Evolutionary conservation across 2,888 invertebrate genomes (phyloP), one percentile per base, ranked within the genome.

Genomic region (Caenorhabditis drosophilae): DNA sequence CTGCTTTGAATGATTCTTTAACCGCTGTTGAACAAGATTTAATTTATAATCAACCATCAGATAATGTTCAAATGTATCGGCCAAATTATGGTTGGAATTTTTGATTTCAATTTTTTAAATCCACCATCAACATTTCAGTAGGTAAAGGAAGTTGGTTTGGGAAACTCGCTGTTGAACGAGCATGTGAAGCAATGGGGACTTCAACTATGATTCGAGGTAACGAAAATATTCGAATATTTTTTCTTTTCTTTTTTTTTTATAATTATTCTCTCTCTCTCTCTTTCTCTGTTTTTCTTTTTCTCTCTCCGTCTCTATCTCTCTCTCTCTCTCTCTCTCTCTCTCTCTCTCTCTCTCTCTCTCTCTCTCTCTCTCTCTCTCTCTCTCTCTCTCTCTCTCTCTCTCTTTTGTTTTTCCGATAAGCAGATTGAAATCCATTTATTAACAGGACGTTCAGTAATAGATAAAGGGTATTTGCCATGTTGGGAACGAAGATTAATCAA

Each of bases 401-500:
- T n/a, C n/a, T n/a, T n/a, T n/a, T n/a, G n/a, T n/a, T n/a, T n/a
- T n/a, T n/a, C n/a, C n/a, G n/a, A n/a, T n/a, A n/a, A n/a, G n/a
- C n/a, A n/a, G n/a, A n/a, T n/a, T n/a, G n/a, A n/a, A n/a, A n/a
- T n/a, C n/a, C n/a, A n/a, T n/a, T n/a, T n/a, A n/a, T n/a, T n/a
- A n/a, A n/a, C 31, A 31, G 31, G 31, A 31, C 31, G 61, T 16
- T 63, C 61, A 0, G 38, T 25, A 2, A 52, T 60, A 1, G 56
- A 55, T 7, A 36, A 58, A 23, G 73, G 73, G 15, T 73, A 62
- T 38, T 47, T 56, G 25, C 61, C 69, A 16, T 64, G 59, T 16
- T 73, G 70, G 70, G 54, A 59, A 16, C 53, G 69, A 23, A 49
- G 61, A 2, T 51, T 73, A 0, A 49, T 73, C 40, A 60, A 57